These are phyloP conservation scores for Penaeus vannamei DNA, from an alignment of 1,140 invertebrate species.

Conservation along the genomic window DNA sequence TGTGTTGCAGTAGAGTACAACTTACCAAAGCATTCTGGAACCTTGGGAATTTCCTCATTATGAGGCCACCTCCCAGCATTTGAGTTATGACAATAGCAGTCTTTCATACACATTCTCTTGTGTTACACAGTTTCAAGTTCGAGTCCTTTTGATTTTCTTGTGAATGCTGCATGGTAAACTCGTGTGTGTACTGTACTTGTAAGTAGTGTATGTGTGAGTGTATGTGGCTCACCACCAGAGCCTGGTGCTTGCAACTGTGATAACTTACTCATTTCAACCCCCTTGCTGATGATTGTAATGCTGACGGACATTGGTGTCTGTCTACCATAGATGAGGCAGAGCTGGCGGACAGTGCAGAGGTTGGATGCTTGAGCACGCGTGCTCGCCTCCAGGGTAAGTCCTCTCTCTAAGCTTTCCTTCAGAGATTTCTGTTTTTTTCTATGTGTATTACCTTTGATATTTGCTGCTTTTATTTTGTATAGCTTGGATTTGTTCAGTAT, in stretches of 20 bases:
- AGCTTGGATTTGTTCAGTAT: neutral
- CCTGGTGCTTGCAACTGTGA: neutral
- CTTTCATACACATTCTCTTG: too few species aligned
- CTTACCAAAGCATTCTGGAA: too few species aligned
- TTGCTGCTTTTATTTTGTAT: neutral
- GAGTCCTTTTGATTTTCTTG: too few species aligned
- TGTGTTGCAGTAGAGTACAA: too few species aligned
- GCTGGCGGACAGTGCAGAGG: slow-evolving; percentile 62
- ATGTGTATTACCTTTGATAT: neutral
- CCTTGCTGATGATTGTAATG: slow-evolving; percentile 10
- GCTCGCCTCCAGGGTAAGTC: slow-evolving; percentile 64
- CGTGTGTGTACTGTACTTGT: too few species aligned
- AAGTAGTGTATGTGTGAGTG: slow-evolving; percentile 7
- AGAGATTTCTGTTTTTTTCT: neutral
- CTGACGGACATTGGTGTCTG: slow-evolving; percentile 55
- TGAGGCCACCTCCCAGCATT: too few species aligned
- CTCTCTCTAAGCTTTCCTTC: neutral
- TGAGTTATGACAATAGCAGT: too few species aligned
- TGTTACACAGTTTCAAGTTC: too few species aligned
- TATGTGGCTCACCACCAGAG: neutral
- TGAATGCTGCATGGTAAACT: too few species aligned
- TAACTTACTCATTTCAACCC: too few species aligned
- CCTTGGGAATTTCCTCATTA: too few species aligned
- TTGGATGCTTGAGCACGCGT: slow-evolving; percentile 59
- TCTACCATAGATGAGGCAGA: slow-evolving; percentile 62